Conservation (phyloP, 2,113 vertebrate species). For the Halichoerus grypus region DNA sequence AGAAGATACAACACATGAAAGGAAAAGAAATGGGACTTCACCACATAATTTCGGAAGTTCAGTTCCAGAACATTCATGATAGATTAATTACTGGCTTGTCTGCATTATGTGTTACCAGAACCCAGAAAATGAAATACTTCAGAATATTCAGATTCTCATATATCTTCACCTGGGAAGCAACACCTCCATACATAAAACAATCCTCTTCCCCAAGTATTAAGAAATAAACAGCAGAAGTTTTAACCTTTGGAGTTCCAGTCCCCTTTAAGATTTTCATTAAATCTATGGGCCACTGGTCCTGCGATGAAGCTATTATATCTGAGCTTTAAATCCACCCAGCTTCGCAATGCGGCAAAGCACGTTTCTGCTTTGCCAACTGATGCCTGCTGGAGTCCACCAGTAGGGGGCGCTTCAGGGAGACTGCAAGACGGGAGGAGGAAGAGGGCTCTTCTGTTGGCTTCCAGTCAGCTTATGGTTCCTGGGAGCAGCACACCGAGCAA, state of each 20-base stretch:
- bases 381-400: no score
- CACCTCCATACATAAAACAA: not conserved
- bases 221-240: not conserved
- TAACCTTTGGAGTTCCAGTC: not conserved
- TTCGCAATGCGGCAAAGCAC: not conserved
- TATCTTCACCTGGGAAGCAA: not conserved
- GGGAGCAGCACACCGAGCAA: not conserved
- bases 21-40: not conserved
- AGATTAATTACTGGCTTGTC: not conserved
- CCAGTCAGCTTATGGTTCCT: not conserved
- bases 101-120: not conserved
- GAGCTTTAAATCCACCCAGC: not conserved
- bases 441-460: not conserved
- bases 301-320: not conserved
- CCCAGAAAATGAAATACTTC: not conserved
- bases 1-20: not conserved
- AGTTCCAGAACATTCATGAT: not conserved
- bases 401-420: accelerated
- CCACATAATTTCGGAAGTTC: not conserved
- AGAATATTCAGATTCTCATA: not conserved
- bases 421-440: not conserved
- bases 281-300: no score
- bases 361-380: not conserved
- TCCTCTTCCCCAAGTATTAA: not conserved
- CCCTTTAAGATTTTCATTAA: not conserved